Conservation (phyloP, 2,797 vertebrate species). For the Podarcis siculus region DNA sequence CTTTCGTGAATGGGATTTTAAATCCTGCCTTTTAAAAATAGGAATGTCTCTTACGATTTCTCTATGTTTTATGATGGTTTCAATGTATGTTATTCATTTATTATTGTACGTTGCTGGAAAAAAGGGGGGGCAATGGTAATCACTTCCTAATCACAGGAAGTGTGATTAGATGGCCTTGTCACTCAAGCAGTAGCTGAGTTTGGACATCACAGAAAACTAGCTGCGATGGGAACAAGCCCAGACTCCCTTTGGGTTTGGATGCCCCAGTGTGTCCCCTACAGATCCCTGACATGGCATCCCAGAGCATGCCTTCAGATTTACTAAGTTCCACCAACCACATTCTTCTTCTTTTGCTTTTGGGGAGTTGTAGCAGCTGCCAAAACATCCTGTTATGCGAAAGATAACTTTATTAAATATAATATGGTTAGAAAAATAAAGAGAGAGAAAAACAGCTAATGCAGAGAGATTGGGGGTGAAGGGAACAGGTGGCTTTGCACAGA, state of each 20-base stretch:
- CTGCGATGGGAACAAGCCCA: neutral
- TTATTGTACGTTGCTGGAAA: no score
- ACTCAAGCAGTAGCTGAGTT: slow-evolving; percentile 6
- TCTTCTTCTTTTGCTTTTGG: neutral
- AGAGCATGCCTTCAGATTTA: neutral
- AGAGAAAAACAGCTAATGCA: slow-evolving; percentile 27
- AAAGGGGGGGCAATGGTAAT: no score
- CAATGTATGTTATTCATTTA: no score
- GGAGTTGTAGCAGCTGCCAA: slow-evolving; percentile 35
- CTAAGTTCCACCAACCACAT: slow-evolving; percentile 28
- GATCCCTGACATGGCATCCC: neutral
- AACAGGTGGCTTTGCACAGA: slow-evolving; percentile 7
- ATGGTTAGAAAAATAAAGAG: slow-evolving; percentile 34
- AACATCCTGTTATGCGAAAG: slow-evolving; percentile 46
- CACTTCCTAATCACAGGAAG: neutral
- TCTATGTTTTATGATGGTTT: no score
- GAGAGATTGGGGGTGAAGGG: neutral
- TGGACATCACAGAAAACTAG: neutral
- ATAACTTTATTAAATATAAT: slow-evolving; percentile 46
- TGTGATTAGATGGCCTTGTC: neutral
- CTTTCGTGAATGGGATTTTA: no score
- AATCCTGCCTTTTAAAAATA: no score
- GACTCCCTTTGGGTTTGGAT: neutral
- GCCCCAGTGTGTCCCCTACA: neutral
- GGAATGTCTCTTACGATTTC: no score